Base-by-base conservation (phyloP, 2,113 vertebrate species). In the Tor tambroides region DNA sequence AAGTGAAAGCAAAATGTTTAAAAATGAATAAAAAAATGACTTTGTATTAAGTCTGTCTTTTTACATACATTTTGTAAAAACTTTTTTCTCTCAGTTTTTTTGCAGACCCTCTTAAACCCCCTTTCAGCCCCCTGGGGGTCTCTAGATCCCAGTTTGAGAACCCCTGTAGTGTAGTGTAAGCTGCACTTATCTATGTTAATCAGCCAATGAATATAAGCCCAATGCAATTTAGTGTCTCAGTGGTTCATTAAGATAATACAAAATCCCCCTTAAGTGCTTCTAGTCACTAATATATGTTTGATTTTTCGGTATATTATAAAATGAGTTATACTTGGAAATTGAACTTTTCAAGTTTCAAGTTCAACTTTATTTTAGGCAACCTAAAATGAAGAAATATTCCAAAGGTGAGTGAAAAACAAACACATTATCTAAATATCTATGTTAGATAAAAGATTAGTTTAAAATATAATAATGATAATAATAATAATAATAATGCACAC, bases 271-370 rank as follows among this genome's bases (percentile, higher is more conserved):
- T n/a, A 23, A 43, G 14, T 41, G 6, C 35, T 80, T 43, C 35
- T 26, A 80, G 21, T 80, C 78, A 11, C 32, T 80, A 41, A 26
- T 61, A 32, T 9, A 41, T n/a, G 71, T 74, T 43, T 43, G 21
- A n/a, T 74, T 74, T 74, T 43, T n/a, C 10, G 0, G 35, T 74
- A 43, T 74, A 6, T 23, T 35, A 71, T 71, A 1, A 71, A 71
- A 71, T 69, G 5, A 74, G 14, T n/a, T 41, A 78, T 80, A 80
- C 77, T 80, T 61, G 32, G 11, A 61, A 41, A 80, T 80, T 2
- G 5, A 38, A 41, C 79, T 26, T 61, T 63, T 59, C 19, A 26
- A 23, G 10, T 35, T 56, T 35, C 19, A 80, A 23, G 19, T 56
- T 35, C 21, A 41, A 38, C 69, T 38, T 72, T 10, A 72, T 72